Evolutionary conservation across 1,140 invertebrate species (phyloP), one percentile per base, ranked within the genome.

Genomic region (Drosophila prosaltans): DNA sequence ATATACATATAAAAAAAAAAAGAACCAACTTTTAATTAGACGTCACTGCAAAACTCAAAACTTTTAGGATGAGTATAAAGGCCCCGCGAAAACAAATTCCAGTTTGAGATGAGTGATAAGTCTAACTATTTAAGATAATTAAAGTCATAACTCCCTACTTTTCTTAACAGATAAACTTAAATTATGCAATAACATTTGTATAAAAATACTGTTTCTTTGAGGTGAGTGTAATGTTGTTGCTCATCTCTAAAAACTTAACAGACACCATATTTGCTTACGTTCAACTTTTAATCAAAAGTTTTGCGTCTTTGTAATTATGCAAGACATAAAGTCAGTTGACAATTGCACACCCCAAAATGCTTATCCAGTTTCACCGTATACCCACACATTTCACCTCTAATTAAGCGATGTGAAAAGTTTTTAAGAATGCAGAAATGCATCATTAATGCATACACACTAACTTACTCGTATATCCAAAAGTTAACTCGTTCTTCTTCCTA

Each of bases 251-350:
- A 36, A 60, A 62, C 7, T 51, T 51, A 51, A 24, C 48, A 70
- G 24, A 39, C 32, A 8, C 1, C 11, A 24, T 30, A 61, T 61
- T 45, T 64, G 62, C 26, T 26, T 2, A 30, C 39, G 21, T 24
- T 16, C 58, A 89, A 88, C 84, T 88, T 80, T 88, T 80, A 83
- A 73, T 89, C 84, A 80, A 84, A 88, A 89, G 84, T 89, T 88
- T 69, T 74, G 80, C 67, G 61, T 59, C 58, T 61, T 66, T 60
- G 69, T 73, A 89, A 88, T 89, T 84, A 80, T 71, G 83, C 70
- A 51, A 51, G 80, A 89, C 77, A 89, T 80, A 66, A 80, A 88
- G 80, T 83, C 70, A 72, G 57, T 65, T 62, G 40, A 51, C 45
- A 73, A 81, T 16, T 79, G 72, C 75, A 79, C 45, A 48, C 32